Evolutionary conservation across 2,797 vertebrate genomes (phyloP), one percentile per base, ranked within the genome.

Genomic region (Podargus strigoides): DNA sequence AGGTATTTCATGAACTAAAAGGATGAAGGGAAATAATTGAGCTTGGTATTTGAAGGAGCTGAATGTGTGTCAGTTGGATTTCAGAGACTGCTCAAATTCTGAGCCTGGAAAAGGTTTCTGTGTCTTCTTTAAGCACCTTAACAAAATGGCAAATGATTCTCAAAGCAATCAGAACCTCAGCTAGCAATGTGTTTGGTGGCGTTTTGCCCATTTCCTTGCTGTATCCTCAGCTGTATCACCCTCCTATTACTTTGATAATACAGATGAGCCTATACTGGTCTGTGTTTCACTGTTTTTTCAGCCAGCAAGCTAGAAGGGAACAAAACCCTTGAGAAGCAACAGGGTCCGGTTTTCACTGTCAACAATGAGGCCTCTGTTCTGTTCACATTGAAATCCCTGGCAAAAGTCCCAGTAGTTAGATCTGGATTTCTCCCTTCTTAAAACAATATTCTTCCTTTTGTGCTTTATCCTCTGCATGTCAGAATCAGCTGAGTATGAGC

Each of bases 401-500:
- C 87, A 81, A 46, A 93, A 67, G 47, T 88, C 94, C 92, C 82
- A 81, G 67, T 18, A 60, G 76, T 95, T 88, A 91, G 91, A 84
- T 93, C 76, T 96, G 79, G 41, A 73, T 95, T 95, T 92, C 89
- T 96, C 56, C 69, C 73, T 95, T 69, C 89, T 92, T 94, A 89
- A 92, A 93, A 96, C 92, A 95, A 89, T 95, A 90, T 95, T 97
- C 79, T 91, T 92, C 66, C 55, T 91, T 96, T 95, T 85, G 63
- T 95, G 64, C 49, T 88, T 94, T 93, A 91, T 94, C 69, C 62
- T 70, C 62, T 72, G 59, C 72, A 64, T 32, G 26, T 89, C 95
- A 95, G 86, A 85, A 78, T 87, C 91, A 94, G 96, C 96, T 96
- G 97, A 97, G 97, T 96, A 96, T 86, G 86, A 92, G 85, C 79